These are phyloP conservation scores for Anorthoa munda DNA, from an alignment of 2,888 invertebrate genomes.

Conservation along the genomic window DNA sequence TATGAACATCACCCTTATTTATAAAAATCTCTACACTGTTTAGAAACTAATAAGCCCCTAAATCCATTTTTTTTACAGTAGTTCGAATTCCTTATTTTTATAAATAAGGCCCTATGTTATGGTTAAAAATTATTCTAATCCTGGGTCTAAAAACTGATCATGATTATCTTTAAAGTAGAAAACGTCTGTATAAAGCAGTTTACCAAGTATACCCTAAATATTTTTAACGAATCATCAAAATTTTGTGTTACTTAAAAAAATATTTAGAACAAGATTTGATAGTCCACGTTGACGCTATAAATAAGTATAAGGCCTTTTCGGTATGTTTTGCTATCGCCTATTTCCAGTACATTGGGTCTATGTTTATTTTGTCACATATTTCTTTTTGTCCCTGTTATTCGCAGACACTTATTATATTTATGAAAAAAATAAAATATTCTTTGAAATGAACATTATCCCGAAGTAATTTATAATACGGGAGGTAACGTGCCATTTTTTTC, in stretches of 20 bases:
- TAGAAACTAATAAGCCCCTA: no score
- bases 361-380: slow-evolving; percentile 51
- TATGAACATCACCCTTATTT: no score
- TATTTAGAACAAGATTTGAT: slow-evolving; percentile 8
- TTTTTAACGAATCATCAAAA: neutral
- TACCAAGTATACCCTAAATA: neutral
- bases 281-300: slow-evolving; percentile 29
- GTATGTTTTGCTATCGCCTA: slow-evolving; percentile 38
- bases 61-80: no score
- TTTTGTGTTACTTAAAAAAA: neutral
- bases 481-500: no score
- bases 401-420: slow-evolving; percentile 30
- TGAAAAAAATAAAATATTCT: slow-evolving; percentile 21
- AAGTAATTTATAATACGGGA: neutral
- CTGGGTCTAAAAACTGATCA: neutral
- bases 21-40: no score
- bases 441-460: slow-evolving; percentile 1
- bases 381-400: slow-evolving; percentile 40
- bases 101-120: no score
- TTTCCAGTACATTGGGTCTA: slow-evolving; percentile 57
- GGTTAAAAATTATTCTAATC: neutral
- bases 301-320: slow-evolving; percentile 5
- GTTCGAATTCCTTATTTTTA: no score
- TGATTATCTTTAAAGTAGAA: neutral
- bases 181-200: neutral